phyloP scores from a whole-genome alignment of 1,140 invertebrate genomes.

The Oryzaephilus surinamensis region DNA sequence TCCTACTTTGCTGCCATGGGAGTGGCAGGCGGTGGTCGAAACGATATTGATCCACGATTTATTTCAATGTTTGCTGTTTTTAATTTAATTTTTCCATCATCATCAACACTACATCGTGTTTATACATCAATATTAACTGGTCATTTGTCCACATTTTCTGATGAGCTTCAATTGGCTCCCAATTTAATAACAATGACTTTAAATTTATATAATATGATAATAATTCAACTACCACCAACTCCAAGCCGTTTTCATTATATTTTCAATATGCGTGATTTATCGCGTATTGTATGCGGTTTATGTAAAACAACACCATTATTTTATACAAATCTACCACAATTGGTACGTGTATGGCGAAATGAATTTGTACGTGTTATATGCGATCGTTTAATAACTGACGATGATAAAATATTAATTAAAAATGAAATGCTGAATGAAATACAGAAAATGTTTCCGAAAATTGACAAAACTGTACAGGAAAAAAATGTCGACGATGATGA shows the following conservation, averaged over 20 bases:
- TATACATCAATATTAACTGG: constrained; percentile 72
- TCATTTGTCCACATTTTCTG: constrained; percentile 58
- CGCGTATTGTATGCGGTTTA: constrained; percentile 68
- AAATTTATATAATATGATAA: constrained; percentile 68
- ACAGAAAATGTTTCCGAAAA: constrained; percentile 5
- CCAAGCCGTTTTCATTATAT: constrained; percentile 91
- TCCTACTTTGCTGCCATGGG: constrained; percentile 67
- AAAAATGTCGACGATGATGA: constrained; percentile 17
- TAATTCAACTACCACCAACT: constrained; percentile 72
- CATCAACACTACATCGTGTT: constrained; percentile 68
- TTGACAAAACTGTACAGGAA: no score
- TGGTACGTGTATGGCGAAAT: constrained; percentile 80
- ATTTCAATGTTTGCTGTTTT: constrained; percentile 79
- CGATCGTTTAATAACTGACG: constrained; percentile 68
- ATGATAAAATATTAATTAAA: constrained; percentile 43
- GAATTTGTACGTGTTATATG: constrained; percentile 77
- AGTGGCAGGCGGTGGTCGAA: constrained; percentile 71
- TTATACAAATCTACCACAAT: constrained; percentile 55
- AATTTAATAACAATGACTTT: constrained; percentile 67
- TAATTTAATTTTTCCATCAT: constrained; percentile 73
- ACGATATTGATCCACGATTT: constrained; percentile 81
- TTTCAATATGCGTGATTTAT: constrained; percentile 85
- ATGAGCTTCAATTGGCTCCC: constrained; percentile 53
- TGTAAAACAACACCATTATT: constrained; percentile 58
- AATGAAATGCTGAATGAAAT: constrained; percentile 34